Evolutionary conservation across 2,888 invertebrate genomes (phyloP), one percentile per base, ranked within the genome.

Genomic region (Synanthedon formicaeformis): DNA sequence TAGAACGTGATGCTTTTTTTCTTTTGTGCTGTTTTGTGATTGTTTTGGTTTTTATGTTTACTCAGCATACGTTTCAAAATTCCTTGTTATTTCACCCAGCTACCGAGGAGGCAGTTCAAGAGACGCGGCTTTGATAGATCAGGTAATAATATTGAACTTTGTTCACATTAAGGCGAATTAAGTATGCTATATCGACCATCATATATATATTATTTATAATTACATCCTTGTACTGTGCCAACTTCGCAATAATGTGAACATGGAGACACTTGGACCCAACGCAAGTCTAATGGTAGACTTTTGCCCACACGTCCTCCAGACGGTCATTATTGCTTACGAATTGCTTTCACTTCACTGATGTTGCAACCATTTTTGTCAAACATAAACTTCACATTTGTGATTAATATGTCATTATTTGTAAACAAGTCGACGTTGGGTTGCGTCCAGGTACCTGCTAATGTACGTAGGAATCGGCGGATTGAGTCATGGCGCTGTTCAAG

Each of bases 41-140:
- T 82, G 81, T 71, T 81, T 83, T 68, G 78, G 81, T 81, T 84
- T 74, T 85, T 75, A 79, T 80, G 75, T 84, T 84, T 84, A 73
- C 63, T 81, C 77, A 79, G 73, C 78, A 76, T 80, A 82, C 68
- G 78, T 86, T 87, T 80, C 86, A 86, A 85, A 80, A 79, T 74
- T 74, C 85, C 83, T 86, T 87, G 80, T 88, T 85, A 85, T 87
- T 87, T 86, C 86, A 88, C 78, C 85, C 88, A 88, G 88, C 87
- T 86, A 83, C 81, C 86, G 88, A 88, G 88, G 88, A 87, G 77
- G 86, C 86, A 81, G 87, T 85, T 64, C 86, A 84, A 86, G 88
- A 88, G 87, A 88, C 88, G 78, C 81, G 88, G 85, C 88, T 88
- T 86, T 88, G 81, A 88, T 88, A 88, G 85, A 82, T 67, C 83